phyloP scores from a whole-genome alignment of 2,888 invertebrate species.

The Dryadula phaetusa region DNA sequence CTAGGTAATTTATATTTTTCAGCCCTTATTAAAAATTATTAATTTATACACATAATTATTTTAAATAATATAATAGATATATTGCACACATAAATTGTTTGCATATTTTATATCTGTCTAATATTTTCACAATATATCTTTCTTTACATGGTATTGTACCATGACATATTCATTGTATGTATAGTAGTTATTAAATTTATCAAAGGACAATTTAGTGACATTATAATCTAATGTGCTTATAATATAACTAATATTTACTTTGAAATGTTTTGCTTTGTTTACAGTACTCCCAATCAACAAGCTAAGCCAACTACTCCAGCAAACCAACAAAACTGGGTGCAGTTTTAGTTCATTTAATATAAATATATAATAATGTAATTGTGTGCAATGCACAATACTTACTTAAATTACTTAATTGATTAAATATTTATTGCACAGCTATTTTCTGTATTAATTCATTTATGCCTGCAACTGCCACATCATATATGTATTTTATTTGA shows the following conservation, averaged over 20 bases:
- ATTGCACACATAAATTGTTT: no score
- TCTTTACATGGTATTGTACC: no score
- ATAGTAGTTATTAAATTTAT: no score
- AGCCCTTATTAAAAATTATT: no score
- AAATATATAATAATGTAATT: constrained; percentile 53
- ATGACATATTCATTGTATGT: no score
- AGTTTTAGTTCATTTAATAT: constrained; percentile 62
- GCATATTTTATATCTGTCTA: no score
- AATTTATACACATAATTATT: no score
- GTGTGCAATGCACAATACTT: constrained; percentile 75
- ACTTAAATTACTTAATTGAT: constrained; percentile 72
- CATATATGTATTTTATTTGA: constrained; percentile 9
- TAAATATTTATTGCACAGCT: constrained; percentile 53
- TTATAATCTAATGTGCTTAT: no score
- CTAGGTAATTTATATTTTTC: constrained; percentile 70
- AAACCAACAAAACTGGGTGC: constrained; percentile 80
- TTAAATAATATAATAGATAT: no score
- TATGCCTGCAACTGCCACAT: constrained; percentile 30
- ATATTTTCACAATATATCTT: no score
- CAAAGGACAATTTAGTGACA: no score
- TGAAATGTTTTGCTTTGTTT: constrained; percentile 35
- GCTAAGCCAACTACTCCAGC: constrained; percentile 68
- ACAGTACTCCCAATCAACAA: constrained; percentile 65
- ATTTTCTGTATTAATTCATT: constrained; percentile 21
- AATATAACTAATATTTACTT: no score